Base-by-base conservation (phyloP, 2,888 invertebrate genomes). In the Smittia sp. region DNA sequence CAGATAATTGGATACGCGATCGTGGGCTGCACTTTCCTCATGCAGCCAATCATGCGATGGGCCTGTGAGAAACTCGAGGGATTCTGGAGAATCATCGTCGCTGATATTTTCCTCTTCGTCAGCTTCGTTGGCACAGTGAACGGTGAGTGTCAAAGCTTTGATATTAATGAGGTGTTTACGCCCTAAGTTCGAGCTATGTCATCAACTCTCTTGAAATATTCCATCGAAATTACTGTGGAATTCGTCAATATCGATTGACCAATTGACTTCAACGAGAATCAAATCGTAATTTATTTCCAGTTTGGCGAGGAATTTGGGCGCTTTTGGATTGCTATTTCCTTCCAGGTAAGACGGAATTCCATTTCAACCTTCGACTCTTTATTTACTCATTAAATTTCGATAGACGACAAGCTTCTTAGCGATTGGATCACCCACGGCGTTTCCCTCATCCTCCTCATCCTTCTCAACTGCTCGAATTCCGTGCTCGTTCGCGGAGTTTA, bases 381-480 rank as follows among this genome's bases (percentile, higher is more conserved):
- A 39, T 18, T 67, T 67, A 7, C 68, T 52, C 69, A 46, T 11
- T 54, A 62, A 39, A 11, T 15, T 18, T 24, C 63, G 79, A 78
- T 85, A 89, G 93, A 92, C 75, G 84, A 90, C 77, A 86, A 85
- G 63, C 86, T 89, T 75, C 81, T 91, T 76, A 93, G 93, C 81
- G 92, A 90, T 80, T 92, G 92, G 91, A 85, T 92, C 75, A 91
- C 92, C 0, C 91, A 93, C 81, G 83, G 89, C 77, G 85, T 90
- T 75, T 91, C 92, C 76, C 86, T 94, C 75, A 79, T 89, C 0
- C 83, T 93, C 46, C 86, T 94, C 70, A 88, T 93, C 70, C 86
- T 93, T 7, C 85, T 94, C 73, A 93, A 93, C 79, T 93, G 93
- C 79, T 90, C 93, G 77, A 94, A 95, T 83, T 92, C 94, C 0